Conservation (phyloP, 2,888 invertebrate genomes). For the Diadegma fenestrale region DNA sequence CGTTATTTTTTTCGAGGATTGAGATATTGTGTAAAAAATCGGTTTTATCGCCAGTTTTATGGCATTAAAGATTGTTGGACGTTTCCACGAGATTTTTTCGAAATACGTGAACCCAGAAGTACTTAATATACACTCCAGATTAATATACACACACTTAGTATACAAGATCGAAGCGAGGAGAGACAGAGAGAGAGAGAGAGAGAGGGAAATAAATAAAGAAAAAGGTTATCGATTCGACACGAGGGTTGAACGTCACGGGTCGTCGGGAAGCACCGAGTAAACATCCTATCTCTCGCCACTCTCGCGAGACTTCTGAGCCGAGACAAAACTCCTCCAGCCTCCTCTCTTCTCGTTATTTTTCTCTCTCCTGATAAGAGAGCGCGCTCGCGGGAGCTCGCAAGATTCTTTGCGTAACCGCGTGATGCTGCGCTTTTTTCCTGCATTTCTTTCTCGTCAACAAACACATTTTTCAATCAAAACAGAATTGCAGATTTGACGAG, state of each 20-base stretch:
- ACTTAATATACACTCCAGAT: constrained; percentile 24
- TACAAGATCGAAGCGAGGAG: constrained; percentile 29
- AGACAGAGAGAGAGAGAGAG: constrained; percentile 34
- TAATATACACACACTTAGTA: constrained; percentile 25
- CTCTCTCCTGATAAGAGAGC: constrained; percentile 57
- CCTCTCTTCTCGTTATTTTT: constrained; percentile 55
- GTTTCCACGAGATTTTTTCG: constrained; percentile 51
- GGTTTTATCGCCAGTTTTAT: constrained; percentile 59
- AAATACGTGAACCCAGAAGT: constrained; percentile 5
- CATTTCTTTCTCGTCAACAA: not conserved
- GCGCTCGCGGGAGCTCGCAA: constrained; percentile 37
- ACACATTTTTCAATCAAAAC: not conserved
- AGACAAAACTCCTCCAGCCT: constrained; percentile 38
- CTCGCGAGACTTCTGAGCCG: constrained; percentile 59
- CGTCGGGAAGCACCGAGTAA: constrained; percentile 80
- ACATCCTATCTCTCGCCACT: constrained; percentile 78
- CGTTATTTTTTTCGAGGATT: not conserved
- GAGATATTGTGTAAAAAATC: constrained; percentile 2
- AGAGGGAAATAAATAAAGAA: constrained; percentile 23
- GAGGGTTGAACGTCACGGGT: constrained; percentile 75
- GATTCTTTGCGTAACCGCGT: constrained; percentile 59
- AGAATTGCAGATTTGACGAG: not conserved
- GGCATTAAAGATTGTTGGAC: constrained; percentile 50
- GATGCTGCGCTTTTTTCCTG: constrained; percentile 23
- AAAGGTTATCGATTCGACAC: constrained; percentile 67